Base-by-base conservation (phyloP, 2,888 invertebrate genomes). In the Darwinula stevensoni region DNA sequence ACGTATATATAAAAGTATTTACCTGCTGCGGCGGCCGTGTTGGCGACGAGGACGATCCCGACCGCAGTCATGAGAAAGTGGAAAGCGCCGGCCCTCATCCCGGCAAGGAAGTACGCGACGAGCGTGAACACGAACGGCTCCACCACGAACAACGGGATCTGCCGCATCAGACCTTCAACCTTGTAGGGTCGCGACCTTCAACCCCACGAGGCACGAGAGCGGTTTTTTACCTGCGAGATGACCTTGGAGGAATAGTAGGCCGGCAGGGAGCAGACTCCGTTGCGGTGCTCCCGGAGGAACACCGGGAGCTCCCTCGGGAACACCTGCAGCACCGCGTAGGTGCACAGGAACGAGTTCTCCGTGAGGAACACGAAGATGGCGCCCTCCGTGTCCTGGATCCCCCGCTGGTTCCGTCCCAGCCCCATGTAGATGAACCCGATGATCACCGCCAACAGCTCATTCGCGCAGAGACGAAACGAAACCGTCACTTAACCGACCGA, bases 281-380 rank as follows among this genome's bases (percentile, higher is more conserved):
- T 72, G 36, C 67, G 63, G 38, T 74, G 61, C 47, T 84, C 84
- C 36, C 84, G 56, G 26, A 70, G 53, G 43, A 84, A 67, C 29
- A 82, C 52, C 0, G 82, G 78, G 37, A 75, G 63, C 45, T 65
- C 63, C 41, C 66, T 64, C 0, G 80, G 80, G 45, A 82, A 75
- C 43, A 74, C 62, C 40, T 74, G 66, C 27, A 88, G 56, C 2
- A 78, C 73, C 0, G 76, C 70, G 49, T 86, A 86, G 70, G 86
- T 74, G 1, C 80, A 78, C 33, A 68, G 66, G 52, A 84, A 86
- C 1, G 80, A 75, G 45, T 80, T 75, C 56, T 86, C 82, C 1
- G 75, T 67, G 28, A 80, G 73, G 50, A 82, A 63, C 40, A 80
- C 67, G 50, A 82, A 84, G 4, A 84, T 53, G 0, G 71, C 71